A percentile compares a stretch with the other conserved stretches of the same genome.
Evolutionary conservation across 2,797 vertebrate species (phyloP).

Genomic region (Aphelocoma californica): DNA sequence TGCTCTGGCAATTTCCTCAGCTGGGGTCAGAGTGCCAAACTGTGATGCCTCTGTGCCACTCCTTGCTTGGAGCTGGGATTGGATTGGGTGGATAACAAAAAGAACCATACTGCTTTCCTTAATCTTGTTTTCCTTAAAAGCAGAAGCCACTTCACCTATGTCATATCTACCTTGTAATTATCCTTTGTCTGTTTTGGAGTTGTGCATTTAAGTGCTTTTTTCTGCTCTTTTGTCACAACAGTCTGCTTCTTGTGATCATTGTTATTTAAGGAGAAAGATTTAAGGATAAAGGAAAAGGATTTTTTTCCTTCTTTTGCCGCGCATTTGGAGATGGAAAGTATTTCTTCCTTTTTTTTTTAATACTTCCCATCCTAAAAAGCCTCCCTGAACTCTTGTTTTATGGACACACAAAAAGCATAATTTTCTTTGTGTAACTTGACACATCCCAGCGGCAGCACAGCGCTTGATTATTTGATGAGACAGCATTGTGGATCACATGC

Average conservation of each 20-base stretch:
- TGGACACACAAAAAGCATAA: constrained; percentile 64
- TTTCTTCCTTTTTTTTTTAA: background rate
- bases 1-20: background rate
- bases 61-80: background rate
- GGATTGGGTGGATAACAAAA: background rate
- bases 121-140: constrained; percentile 58
- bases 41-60: background rate
- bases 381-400: constrained; percentile 65
- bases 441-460: constrained; percentile 58
- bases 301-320: constrained; percentile 21
- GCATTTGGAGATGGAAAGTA: constrained; percentile 32
- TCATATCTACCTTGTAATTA: constrained; percentile 58
- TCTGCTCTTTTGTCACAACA: constrained; percentile 41
- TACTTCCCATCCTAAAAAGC: constrained; percentile 61
- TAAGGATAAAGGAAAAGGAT: constrained; percentile 14
- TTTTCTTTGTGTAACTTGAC: constrained; percentile 70
- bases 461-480: constrained; percentile 67
- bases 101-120: background rate
- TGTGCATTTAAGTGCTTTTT: constrained; percentile 54
- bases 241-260: constrained; percentile 41
- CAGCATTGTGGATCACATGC: constrained; percentile 58
- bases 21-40: background rate
- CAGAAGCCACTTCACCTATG: constrained; percentile 23
- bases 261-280: constrained; percentile 49
- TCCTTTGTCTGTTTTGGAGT: constrained; percentile 43